A percentile compares a stretch with the other conserved stretches of the same genome.
Evolutionary conservation across 2,888 invertebrate genomes (phyloP).

Genomic region (Pemphredon lugubris): DNA sequence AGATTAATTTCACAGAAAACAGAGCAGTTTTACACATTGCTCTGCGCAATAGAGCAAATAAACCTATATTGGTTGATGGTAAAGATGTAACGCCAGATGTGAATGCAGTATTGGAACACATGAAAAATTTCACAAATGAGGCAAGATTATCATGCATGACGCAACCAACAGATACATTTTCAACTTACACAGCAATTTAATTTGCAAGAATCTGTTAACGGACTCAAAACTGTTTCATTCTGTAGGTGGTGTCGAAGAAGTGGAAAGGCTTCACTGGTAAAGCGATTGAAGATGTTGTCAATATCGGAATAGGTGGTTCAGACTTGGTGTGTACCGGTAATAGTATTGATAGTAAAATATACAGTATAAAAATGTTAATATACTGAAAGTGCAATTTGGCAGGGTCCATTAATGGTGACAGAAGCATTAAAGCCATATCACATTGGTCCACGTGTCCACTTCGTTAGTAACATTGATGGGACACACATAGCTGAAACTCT

Average conservation of each 20-base stretch:
- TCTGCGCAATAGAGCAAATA: conserved; percentile 91
- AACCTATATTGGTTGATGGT: conserved; percentile 90
- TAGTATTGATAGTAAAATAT: background rate
- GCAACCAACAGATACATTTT: background rate
- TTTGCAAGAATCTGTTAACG: background rate
- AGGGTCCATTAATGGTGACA: conserved; percentile 99
- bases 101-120: conserved; percentile 94
- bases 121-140: conserved; percentile 94
- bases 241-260: conserved; percentile 74
- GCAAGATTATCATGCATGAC: conserved; percentile 81
- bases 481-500: conserved; percentile 98
- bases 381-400: background rate
- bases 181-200: background rate
- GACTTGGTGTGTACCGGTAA: conserved; percentile 85
- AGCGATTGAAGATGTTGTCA: conserved; percentile 97
- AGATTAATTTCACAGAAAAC: conserved; percentile 98
- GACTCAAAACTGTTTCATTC: background rate
- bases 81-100: conserved; percentile 97
- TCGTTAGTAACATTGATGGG: conserved; percentile 99
- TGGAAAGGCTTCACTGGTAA: conserved; percentile 88
- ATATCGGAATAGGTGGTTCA: conserved; percentile 99
- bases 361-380: background rate
- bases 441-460: conserved; percentile 93
- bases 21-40: conserved; percentile 98
- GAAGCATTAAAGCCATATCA: conserved; percentile 97